phyloP scores from a whole-genome alignment of 2,888 invertebrate genomes.

The Boloria euphrosyne region DNA sequence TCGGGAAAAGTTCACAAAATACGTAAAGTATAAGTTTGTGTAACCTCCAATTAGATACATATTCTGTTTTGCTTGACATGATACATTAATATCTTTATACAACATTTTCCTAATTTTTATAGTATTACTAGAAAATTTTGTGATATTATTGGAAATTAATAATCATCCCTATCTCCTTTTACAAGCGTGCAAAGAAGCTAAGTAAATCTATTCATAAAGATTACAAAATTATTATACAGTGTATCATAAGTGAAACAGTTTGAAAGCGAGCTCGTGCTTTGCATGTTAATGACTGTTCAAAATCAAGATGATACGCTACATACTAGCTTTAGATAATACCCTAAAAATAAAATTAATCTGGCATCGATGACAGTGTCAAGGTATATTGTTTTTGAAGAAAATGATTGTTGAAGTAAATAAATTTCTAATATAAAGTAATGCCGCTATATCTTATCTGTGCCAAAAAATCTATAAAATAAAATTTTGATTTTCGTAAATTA shows the following conservation, averaged over 20 bases:
- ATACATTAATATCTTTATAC: too few relatives aligned
- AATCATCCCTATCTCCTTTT: not conserved
- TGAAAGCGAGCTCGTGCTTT: slow-evolving; percentile 19
- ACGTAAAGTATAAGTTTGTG: too few relatives aligned
- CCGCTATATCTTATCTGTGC: too few relatives aligned
- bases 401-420: too few relatives aligned
- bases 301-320: slow-evolving; percentile 13
- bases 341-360: not conserved
- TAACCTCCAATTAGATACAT: too few relatives aligned
- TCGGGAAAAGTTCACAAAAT: too few relatives aligned
- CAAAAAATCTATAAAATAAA: too few relatives aligned
- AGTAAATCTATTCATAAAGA: slow-evolving; percentile 1
- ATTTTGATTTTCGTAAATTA: too few relatives aligned
- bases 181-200: not conserved
- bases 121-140: too few relatives aligned
- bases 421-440: not conserved
- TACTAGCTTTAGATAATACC: not conserved
- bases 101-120: too few relatives aligned
- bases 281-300: slow-evolving; percentile 21
- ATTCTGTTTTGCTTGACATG: too few relatives aligned
- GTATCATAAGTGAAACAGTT: slow-evolving; percentile 14
- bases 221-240: slow-evolving; percentile 11
- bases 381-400: too few relatives aligned
- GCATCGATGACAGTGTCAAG: not conserved
- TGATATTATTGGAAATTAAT: not conserved